These are phyloP conservation scores for Drosophila guanche DNA, from an alignment of 1,140 invertebrate genomes.

Conservation along the genomic window DNA sequence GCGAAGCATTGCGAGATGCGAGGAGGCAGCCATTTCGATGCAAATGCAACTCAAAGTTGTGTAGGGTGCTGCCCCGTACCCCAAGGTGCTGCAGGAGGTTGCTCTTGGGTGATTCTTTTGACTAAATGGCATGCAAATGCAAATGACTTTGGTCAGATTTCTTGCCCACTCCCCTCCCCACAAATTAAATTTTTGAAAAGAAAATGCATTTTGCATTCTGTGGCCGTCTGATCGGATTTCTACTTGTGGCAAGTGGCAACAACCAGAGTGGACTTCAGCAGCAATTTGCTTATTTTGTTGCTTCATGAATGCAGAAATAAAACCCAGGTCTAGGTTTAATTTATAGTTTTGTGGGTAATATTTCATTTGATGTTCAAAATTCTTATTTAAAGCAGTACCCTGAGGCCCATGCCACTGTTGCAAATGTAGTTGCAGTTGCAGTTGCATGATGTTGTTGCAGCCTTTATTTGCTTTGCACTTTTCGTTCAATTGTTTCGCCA, in stretches of 20 bases:
- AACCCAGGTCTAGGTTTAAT: too few relatives aligned
- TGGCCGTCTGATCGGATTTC: background rate
- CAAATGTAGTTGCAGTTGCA: too few relatives aligned
- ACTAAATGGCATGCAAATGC: conserved; percentile 71
- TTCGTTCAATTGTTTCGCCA: conserved; percentile 56
- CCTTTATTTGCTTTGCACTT: conserved; percentile 52
- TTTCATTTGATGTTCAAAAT: too few relatives aligned
- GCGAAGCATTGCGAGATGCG: conserved; percentile 44
- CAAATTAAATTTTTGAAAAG: background rate
- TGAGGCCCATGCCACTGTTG: too few relatives aligned
- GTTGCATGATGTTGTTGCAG: background rate
- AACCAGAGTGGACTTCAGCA: too few relatives aligned
- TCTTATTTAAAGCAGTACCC: too few relatives aligned
- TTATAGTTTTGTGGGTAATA: too few relatives aligned
- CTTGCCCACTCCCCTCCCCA: background rate
- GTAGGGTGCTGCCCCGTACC: conserved; percentile 25
- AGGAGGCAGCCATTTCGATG: conserved; percentile 60
- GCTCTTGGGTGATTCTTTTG: conserved; percentile 9
- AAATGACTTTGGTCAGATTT: conserved; percentile 52
- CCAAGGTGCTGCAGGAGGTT: background rate
- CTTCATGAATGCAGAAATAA: too few relatives aligned
- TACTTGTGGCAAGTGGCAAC: too few relatives aligned
- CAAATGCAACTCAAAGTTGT: conserved; percentile 70
- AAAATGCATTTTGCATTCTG: conserved; percentile 5
- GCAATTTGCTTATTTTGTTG: too few relatives aligned